phyloP scores from a whole-genome alignment of 2,113 vertebrate genomes.

The Triplophysa dalaica region DNA sequence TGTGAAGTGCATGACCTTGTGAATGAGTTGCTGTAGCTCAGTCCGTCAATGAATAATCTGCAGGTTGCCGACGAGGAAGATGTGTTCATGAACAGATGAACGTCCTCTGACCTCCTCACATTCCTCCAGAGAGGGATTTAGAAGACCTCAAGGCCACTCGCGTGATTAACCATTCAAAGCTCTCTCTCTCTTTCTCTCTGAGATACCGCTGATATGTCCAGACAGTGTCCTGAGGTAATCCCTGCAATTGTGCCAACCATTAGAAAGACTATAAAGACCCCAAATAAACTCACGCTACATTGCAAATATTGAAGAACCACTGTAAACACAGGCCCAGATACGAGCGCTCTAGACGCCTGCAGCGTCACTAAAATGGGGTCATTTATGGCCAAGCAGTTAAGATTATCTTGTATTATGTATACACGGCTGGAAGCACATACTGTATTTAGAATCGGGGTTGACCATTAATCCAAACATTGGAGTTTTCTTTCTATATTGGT shows the following conservation, averaged over 20 bases:
- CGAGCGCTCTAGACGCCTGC: not conserved
- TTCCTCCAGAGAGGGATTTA: slow-evolving; percentile 26
- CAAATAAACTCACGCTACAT: slow-evolving; percentile 15
- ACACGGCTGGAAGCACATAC: not conserved
- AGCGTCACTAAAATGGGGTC: not conserved
- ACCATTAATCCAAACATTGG: no score
- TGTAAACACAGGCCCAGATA: slow-evolving; percentile 24
- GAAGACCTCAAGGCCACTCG: not conserved
- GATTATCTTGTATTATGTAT: slow-evolving; percentile 5
- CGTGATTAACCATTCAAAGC: slow-evolving; percentile 7
- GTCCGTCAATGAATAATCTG: slow-evolving; percentile 17
- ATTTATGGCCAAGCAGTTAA: not conserved
- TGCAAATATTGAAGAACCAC: slow-evolving; percentile 15
- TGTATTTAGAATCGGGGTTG: no score
- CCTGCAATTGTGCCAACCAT: not conserved
- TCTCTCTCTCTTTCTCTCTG: no score
- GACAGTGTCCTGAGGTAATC: slow-evolving; percentile 30
- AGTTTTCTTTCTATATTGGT: no score
- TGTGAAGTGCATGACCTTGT: slow-evolving; percentile 39
- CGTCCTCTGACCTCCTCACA: slow-evolving; percentile 29
- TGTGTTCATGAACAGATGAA: slow-evolving; percentile 11
- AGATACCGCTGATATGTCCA: not conserved
- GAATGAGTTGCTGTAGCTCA: slow-evolving; percentile 10
- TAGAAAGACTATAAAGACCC: slow-evolving; percentile 15
- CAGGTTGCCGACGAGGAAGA: slow-evolving; percentile 27